Evolutionary conservation across 2,888 invertebrate species (phyloP).

Genomic region (Oligia latruncula): DNA sequence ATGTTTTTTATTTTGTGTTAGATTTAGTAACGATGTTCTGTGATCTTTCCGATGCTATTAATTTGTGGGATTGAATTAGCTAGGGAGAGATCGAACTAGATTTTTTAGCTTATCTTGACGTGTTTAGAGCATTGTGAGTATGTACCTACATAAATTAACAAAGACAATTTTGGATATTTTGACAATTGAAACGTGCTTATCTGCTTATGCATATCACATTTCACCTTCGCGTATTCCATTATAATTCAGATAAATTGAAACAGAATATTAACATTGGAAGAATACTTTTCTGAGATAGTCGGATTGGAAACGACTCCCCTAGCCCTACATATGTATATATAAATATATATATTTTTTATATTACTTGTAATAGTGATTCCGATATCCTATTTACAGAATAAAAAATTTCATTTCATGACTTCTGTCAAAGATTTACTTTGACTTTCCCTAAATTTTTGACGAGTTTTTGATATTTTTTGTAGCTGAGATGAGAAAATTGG

Average conservation of each 20-base stretch:
- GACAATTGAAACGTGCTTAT: neutral
- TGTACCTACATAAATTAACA: too few relatives aligned
- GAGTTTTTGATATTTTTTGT: neutral
- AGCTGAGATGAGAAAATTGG: neutral
- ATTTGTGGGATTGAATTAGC: constrained; percentile 20
- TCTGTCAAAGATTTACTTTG: neutral
- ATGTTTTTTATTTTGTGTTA: constrained; percentile 38
- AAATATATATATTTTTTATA: too few relatives aligned
- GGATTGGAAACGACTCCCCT: neutral
- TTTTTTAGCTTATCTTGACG: neutral
- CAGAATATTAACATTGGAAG: neutral
- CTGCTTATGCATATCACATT: neutral
- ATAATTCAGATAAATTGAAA: neutral
- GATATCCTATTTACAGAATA: neutral
- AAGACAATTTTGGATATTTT: neutral
- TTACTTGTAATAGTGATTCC: neutral
- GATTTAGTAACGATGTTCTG: constrained; percentile 24
- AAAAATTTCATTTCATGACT: neutral
- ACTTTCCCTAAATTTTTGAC: neutral
- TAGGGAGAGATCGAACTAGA: neutral
- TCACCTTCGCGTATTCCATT: neutral
- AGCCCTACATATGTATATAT: too few relatives aligned
- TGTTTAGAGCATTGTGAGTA: neutral
- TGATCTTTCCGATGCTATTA: constrained; percentile 42
- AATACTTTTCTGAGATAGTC: neutral